A percentile compares a stretch with the other conserved stretches of the same genome.
These are phyloP conservation scores for Nannospalax galili DNA, from an alignment of 2,113 vertebrate species.

Conservation along the genomic window DNA sequence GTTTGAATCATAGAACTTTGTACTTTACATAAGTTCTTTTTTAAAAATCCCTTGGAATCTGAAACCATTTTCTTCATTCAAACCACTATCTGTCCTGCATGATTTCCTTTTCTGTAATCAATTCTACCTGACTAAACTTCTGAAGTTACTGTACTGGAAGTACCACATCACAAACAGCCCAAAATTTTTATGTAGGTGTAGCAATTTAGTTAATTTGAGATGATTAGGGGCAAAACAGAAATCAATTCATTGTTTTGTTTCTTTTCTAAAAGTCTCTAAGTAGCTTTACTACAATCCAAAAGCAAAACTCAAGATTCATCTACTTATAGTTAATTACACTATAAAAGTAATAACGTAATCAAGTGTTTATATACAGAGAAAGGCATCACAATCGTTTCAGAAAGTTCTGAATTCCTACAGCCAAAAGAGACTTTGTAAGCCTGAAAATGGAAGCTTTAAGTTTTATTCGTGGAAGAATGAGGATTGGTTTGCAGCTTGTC, in stretches of 20 bases:
- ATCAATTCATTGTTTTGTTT: background rate
- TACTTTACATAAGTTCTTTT: no score
- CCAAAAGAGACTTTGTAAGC: background rate
- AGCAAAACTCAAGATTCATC: background rate
- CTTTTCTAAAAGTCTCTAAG: background rate
- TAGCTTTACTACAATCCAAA: background rate
- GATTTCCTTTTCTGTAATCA: background rate
- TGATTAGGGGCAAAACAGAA: background rate
- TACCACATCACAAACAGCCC: background rate
- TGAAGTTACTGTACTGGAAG: background rate
- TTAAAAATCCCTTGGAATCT: background rate
- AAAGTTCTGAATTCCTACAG: background rate
- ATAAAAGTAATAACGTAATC: background rate
- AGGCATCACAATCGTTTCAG: background rate
- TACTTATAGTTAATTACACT: no score
- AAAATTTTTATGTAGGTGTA: background rate
- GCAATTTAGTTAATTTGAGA: background rate
- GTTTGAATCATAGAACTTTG: background rate
- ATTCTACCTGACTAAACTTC: background rate
- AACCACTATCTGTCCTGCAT: background rate
- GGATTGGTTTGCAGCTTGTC: background rate
- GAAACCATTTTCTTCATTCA: background rate
- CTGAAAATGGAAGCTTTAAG: background rate
- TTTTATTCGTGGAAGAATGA: slow-evolving; percentile 16
- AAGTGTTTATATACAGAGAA: background rate